Percentiles rank a stretch among this genome's conserved stretches.
Conservation (phyloP, 2,113 vertebrate species). For the Chauna torquata region DNA sequence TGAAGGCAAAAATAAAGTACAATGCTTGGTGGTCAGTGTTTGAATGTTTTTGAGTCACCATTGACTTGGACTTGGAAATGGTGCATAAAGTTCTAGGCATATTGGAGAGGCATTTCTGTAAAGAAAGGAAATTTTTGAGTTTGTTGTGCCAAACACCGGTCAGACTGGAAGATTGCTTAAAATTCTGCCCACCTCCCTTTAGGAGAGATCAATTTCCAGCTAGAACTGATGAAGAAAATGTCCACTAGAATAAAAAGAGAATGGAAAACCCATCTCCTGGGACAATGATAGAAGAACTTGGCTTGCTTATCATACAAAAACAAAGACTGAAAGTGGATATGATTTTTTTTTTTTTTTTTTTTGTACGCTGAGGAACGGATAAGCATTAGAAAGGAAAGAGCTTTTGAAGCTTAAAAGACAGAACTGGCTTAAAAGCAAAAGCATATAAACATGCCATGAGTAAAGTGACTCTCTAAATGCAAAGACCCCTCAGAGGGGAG, state of each 20-base stretch:
- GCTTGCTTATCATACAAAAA: background rate
- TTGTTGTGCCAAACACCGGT: background rate
- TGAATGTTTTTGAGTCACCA: background rate
- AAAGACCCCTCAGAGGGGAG: background rate
- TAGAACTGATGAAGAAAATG: background rate
- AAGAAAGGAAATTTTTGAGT: background rate
- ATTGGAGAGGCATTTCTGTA: background rate
- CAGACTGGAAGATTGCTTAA: background rate
- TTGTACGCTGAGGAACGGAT: background rate
- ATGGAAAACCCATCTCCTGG: background rate
- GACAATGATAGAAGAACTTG: background rate
- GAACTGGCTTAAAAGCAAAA: background rate
- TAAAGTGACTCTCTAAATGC: background rate
- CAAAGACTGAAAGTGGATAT: background rate
- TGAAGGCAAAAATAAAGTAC: background rate
- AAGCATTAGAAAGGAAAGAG: background rate
- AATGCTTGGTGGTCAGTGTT: background rate
- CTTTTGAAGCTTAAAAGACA: slow-evolving; percentile 5
- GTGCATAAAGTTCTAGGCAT: background rate
- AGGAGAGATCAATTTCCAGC: background rate
- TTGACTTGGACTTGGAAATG: background rate
- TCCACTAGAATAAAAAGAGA: background rate
- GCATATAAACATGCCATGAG: background rate
- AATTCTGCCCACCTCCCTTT: background rate
- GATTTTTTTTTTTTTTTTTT: slow-evolving; percentile 16